Evolutionary conservation across 1,140 invertebrate genomes (phyloP), one percentile per base, ranked within the genome.

Genomic region (Pachyrhynchus sulphureomaculatus): DNA sequence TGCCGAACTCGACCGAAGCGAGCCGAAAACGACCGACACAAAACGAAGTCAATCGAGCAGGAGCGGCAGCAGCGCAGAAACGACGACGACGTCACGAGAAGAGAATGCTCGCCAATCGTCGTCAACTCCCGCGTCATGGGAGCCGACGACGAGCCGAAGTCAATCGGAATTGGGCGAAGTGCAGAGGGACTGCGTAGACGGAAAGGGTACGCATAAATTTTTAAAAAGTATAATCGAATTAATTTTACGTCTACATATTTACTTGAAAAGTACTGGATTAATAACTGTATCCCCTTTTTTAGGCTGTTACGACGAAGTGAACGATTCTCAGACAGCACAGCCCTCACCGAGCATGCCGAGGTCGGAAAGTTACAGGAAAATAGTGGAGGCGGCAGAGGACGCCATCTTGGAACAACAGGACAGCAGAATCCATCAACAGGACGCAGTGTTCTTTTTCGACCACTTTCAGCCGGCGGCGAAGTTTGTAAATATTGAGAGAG

Each of bases 321-420:
- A 73, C 71, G 52, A 63, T 66, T 37, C 37, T 61, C 65, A 57
- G 69, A 63, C 58, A 44, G 45, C 47, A 24, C 62, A 41, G 51
- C 57, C 77, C 75, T 63, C 76, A 74, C 75, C 78, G 76, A 74
- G 76, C 74, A 78, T 78, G 77, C 73, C 80, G 75, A 71, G 82
- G 75, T 79, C 77, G 58, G 69, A 77, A 76, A 81, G 78, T 68
- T 76, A 79, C 74, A 72, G 83, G 75, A 75, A 80, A 78, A 74
- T 75, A 62, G 74, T 77, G 64, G 72, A 76, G 72, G 72, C 73
- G 72, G 75, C 71, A 24, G 69, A 68, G 74, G 78, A 69, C 21
- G 64, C 62, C 74, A 18, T 53, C 18, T 44, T 61, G 78, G 74
- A 39, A 63, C 33, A 78, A 75, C 76, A 80, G 79, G 70, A 75